Evolutionary conservation across 2,113 vertebrate species (phyloP).

Genomic region (Danionella cerebrum): DNA sequence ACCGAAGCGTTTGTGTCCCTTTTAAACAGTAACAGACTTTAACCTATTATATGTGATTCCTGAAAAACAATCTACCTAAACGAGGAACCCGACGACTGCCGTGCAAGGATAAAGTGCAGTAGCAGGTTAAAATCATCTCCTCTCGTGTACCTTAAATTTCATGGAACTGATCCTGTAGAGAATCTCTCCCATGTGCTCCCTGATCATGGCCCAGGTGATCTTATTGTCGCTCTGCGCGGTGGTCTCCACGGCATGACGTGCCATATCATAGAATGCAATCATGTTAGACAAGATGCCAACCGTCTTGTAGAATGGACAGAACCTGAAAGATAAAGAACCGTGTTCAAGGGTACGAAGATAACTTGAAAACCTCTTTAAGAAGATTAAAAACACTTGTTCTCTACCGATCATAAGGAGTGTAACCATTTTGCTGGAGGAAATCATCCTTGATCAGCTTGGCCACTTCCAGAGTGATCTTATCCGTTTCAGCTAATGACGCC

Average conservation of each 20-base stretch:
- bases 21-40: too few relatives aligned
- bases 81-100: too few relatives aligned
- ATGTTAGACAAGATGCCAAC: slow-evolving; percentile 94
- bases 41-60: too few relatives aligned
- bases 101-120: background rate
- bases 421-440: slow-evolving; percentile 96
- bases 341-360: background rate
- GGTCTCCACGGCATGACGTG: slow-evolving; percentile 91
- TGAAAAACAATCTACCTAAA: too few relatives aligned
- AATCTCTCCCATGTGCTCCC: slow-evolving; percentile 90
- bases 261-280: slow-evolving; percentile 95
- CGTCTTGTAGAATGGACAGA: slow-evolving; percentile 97
- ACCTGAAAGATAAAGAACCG: slow-evolving; percentile 60
- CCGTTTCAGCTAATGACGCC: slow-evolving; percentile 94
- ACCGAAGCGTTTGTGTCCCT: too few relatives aligned
- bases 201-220: slow-evolving; percentile 97
- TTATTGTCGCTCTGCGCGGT: slow-evolving; percentile 96
- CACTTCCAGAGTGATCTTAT: slow-evolving; percentile 97
- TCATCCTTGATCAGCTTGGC: slow-evolving; percentile 97
- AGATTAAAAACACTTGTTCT: background rate
- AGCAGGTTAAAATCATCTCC: background rate
- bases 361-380: too few relatives aligned
- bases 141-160: slow-evolving; percentile 98
- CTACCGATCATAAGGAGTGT: slow-evolving; percentile 92
- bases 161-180: slow-evolving; percentile 92